Conservation (phyloP, 1,140 invertebrate species). For the Musca domestica region DNA sequence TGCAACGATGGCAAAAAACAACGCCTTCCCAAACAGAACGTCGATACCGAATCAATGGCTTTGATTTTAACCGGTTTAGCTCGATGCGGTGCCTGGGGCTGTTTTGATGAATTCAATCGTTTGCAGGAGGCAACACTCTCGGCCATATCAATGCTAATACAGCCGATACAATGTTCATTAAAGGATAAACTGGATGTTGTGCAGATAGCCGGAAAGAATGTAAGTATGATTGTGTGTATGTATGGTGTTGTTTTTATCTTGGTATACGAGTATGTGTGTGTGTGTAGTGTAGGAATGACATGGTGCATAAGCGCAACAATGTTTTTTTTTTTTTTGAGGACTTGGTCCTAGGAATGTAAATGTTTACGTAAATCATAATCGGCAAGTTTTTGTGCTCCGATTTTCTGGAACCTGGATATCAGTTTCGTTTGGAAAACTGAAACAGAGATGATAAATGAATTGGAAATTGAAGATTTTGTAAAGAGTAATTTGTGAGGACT, state of each 20-base stretch:
- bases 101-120: conserved; percentile 98
- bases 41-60: conserved; percentile 91
- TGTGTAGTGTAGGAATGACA: too few species aligned
- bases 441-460: too few species aligned
- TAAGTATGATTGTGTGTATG: conserved; percentile 49
- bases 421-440: too few species aligned
- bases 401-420: too few species aligned
- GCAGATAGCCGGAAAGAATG: conserved; percentile 71
- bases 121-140: conserved; percentile 90
- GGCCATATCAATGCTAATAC: conserved; percentile 86
- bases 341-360: not conserved
- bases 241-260: not conserved
- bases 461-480: too few species aligned
- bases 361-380: not conserved
- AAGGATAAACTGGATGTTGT: conserved; percentile 64
- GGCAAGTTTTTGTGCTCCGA: too few species aligned
- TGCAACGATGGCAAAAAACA: too few species aligned
- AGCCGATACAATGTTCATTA: conserved; percentile 83
- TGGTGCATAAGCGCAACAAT: too few species aligned
- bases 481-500: too few species aligned
- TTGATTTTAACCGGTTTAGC: conserved; percentile 89
- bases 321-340: too few species aligned
- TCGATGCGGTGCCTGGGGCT: conserved; percentile 96
- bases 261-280: too few species aligned
- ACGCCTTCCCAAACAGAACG: conserved; percentile 64